These are phyloP conservation scores for Drosophila kokeensis DNA, from an alignment of 2,888 invertebrate species.

Conservation along the genomic window DNA sequence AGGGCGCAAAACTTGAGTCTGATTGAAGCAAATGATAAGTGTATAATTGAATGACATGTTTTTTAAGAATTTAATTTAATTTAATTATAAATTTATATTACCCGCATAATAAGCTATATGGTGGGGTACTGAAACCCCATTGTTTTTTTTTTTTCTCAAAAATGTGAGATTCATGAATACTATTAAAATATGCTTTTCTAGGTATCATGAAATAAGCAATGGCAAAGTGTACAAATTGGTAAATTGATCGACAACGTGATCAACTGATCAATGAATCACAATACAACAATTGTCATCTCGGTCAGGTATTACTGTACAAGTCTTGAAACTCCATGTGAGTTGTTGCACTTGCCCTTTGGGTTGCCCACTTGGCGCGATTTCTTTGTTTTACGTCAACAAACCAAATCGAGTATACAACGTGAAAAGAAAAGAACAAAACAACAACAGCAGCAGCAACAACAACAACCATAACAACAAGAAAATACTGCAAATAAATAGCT, in stretches of 20 bases:
- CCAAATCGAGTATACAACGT: constrained; percentile 65
- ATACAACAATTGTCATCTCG: constrained; percentile 13
- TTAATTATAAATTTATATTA: not conserved
- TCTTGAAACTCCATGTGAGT: constrained; percentile 5
- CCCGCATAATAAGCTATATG: not conserved
- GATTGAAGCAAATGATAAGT: not conserved
- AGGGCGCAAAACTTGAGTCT: not conserved
- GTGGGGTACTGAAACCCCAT: not conserved
- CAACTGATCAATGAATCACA: constrained; percentile 45
- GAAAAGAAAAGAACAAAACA: constrained; percentile 14
- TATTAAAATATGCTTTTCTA: not conserved
- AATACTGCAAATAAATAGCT: constrained; percentile 38
- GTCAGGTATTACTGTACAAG: constrained; percentile 38
- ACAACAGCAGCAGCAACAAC: not conserved
- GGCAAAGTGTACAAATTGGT: not conserved
- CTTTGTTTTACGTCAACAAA: constrained; percentile 71
- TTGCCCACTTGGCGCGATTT: constrained; percentile 37
- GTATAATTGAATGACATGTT: not conserved
- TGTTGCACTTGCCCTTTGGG: constrained; percentile 42
- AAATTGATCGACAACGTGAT: constrained; percentile 28
- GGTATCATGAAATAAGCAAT: not conserved
- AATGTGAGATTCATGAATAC: not conserved
- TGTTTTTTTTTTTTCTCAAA: not conserved
- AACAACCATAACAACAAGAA: constrained; percentile 2
- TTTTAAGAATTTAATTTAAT: not conserved